Evolutionary conservation across 37 sponge, comb jelly and placozoan genomes (phyloP), one percentile per base, ranked within the genome.

Genomic region (Ephydatia muelleri): DNA sequence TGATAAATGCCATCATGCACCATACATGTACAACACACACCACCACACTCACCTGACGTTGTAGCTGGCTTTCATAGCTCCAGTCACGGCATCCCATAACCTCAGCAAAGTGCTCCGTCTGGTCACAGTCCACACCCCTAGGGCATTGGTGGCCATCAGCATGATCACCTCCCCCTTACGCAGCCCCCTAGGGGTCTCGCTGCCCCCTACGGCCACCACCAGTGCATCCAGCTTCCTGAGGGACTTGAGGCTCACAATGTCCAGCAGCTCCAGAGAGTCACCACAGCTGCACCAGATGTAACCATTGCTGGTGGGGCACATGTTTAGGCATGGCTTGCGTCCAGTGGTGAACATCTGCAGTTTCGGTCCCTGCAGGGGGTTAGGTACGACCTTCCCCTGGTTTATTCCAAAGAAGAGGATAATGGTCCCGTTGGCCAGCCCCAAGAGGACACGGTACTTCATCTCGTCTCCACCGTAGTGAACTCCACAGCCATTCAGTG

Each of bases 341-440:
- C 81, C 72, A 2, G 67, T 38, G 0, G 87, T 83, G 48, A 70
- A 16, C 3, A 86, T 40, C 49, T 89, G 84, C 76, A 76, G 73
- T 38, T 83, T 76, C 14, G 82, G 87, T 31, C 92, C 89, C 33
- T 83, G 87, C 26, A 95, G 81, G 9, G 95, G 95, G 66, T 91
- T 91, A 0, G 86, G 76, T 5, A 83, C 72, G 30, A 95, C 87
- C 31, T 76, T 81, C 3, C 83, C 92, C 22, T 65, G 65, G n/a
- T 85, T 48, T 22, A 87, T 68, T 25, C 95, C 95, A 16, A 83
- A 76, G 79, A 95, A 95, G 34, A 89, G 38, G 72, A 91, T 83
- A 70, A 95, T 86, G 43, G 86, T 91, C 0, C 95, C 95, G 68
- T 95, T 95, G 22, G 95, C 95, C 64, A 95, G 39, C 12, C 95